Percentiles rank a stretch among this genome's conserved stretches.
These are phyloP conservation scores for Batillaria attramentaria DNA, from an alignment of 1,140 invertebrate genomes.

Conservation along the genomic window DNA sequence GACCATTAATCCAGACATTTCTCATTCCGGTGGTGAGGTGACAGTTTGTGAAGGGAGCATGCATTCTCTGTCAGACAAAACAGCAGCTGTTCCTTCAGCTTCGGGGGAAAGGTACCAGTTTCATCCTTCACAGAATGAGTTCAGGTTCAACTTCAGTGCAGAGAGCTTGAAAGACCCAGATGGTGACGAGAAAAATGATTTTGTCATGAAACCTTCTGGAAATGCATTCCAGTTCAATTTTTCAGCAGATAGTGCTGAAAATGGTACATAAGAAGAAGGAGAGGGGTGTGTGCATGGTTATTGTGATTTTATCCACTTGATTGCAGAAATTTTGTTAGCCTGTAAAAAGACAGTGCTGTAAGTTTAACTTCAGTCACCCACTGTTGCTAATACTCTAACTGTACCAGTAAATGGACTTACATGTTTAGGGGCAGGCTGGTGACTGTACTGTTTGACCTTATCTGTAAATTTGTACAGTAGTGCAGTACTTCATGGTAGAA, in stretches of 20 bases:
- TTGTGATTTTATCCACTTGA: too few species aligned
- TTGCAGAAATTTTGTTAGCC: too few species aligned
- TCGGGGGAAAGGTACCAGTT: neutral
- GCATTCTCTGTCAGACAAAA: neutral
- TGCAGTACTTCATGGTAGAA: too few species aligned
- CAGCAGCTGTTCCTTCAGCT: neutral
- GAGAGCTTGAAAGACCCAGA: neutral
- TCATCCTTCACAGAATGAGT: neutral
- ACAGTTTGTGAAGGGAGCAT: neutral
- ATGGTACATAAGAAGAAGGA: constrained; percentile 8
- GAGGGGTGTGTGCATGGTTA: too few species aligned
- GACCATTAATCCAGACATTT: neutral
- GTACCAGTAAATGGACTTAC: too few species aligned
- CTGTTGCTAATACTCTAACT: too few species aligned
- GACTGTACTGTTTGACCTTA: too few species aligned
- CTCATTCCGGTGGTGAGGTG: neutral
- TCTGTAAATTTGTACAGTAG: too few species aligned
- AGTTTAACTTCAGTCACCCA: too few species aligned
- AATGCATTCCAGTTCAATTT: constrained; percentile 38
- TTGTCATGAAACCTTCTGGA: constrained; percentile 25
- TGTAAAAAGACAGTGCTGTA: too few species aligned
- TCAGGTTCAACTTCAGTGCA: constrained; percentile 21
- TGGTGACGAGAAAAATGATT: neutral
- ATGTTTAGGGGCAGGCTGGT: too few species aligned
- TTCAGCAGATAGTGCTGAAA: neutral